Evolutionary conservation across 2,797 vertebrate species (phyloP).

Genomic region (Ispidina lecontei): DNA sequence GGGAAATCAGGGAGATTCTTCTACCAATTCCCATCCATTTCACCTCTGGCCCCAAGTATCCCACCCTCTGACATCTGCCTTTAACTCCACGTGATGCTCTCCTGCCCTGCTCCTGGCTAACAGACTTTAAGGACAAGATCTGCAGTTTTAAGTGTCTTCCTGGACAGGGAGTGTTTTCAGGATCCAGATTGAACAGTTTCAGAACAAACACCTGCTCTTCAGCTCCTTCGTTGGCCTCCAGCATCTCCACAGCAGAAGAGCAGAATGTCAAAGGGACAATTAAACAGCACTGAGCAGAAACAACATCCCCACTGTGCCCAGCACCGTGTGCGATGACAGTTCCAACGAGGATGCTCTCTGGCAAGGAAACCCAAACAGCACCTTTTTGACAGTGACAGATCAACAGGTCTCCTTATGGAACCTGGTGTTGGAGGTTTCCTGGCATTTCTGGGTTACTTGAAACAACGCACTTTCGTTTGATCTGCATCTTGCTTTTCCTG

Average conservation of each 20-base stretch:
- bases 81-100: not conserved
- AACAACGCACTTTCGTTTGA: slow-evolving; percentile 11
- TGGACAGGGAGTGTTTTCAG: not conserved
- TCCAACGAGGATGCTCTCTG: not conserved
- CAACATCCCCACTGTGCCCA: not conserved
- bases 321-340: not conserved
- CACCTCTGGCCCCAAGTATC: not conserved
- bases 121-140: not conserved
- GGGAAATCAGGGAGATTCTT: not conserved
- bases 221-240: not conserved
- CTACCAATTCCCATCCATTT: not conserved
- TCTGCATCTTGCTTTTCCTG: slow-evolving; percentile 8
- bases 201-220: not conserved
- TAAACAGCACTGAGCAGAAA: not conserved
- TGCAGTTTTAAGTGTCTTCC: not conserved
- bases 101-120: not conserved
- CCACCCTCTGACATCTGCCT: not conserved
- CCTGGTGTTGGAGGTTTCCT: not conserved
- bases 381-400: not conserved
- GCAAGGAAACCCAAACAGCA: not conserved
- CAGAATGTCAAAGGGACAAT: not conserved
- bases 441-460: not conserved
- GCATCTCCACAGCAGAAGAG: not conserved
- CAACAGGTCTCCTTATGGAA: not conserved
- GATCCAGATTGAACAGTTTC: not conserved